Evolutionary conservation across 2,888 invertebrate genomes (phyloP).

Genomic region (Stenoptilia bipunctidactyla): DNA sequence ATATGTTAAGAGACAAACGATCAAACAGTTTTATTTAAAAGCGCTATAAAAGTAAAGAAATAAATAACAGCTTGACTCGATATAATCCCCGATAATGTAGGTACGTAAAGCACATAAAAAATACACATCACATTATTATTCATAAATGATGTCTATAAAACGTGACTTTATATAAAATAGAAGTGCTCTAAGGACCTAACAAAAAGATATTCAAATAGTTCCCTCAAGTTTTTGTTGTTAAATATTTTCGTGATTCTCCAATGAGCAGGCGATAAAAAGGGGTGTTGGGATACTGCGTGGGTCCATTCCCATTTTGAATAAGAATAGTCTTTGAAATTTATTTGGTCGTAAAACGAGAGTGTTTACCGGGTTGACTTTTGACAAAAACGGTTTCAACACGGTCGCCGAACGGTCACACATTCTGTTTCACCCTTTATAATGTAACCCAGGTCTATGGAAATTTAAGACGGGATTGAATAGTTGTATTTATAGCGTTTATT

Average conservation of each 20-base stretch:
- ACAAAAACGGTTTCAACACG: constrained; percentile 62
- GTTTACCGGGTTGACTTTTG: constrained; percentile 54
- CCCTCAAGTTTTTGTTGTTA: constrained; percentile 8
- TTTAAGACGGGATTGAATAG: too few species aligned
- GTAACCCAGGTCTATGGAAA: too few species aligned
- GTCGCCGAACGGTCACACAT: constrained; percentile 38
- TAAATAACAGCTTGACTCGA: neutral
- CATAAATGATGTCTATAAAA: neutral
- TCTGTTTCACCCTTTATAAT: too few species aligned
- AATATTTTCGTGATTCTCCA: constrained; percentile 35
- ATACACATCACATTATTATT: neutral
- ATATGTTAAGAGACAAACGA: constrained; percentile 18
- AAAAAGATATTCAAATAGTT: neutral
- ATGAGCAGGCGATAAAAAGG: constrained; percentile 44
- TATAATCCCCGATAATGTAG: neutral
- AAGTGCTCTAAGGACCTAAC: neutral
- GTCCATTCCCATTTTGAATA: constrained; percentile 61
- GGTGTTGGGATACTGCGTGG: constrained; percentile 56
- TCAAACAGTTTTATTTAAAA: neutral
- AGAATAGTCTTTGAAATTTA: constrained; percentile 70
- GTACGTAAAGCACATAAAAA: too few species aligned
- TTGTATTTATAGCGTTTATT: too few species aligned
- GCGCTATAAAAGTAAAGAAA: neutral
- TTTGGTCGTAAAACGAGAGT: constrained; percentile 61
- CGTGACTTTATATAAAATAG: neutral